Percentiles rank a stretch among this genome's conserved stretches.
These are phyloP conservation scores for Anisognathus igniventris DNA, from an alignment of 2,797 vertebrate species.

Conservation along the genomic window DNA sequence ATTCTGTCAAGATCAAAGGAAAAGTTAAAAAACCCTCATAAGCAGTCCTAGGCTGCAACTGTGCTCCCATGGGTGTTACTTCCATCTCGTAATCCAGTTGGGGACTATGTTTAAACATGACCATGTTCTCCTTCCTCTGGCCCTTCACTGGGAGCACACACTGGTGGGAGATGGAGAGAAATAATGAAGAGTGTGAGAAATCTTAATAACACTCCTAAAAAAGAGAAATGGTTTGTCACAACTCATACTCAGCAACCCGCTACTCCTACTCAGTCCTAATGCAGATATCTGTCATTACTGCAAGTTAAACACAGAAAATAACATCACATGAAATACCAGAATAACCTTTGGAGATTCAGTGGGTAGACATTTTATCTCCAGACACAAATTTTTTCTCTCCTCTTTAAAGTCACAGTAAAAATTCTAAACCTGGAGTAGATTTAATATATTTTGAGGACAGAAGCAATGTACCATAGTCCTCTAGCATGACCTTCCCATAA, in stretches of 20 bases:
- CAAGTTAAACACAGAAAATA: neutral
- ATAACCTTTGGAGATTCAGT: neutral
- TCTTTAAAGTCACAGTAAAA: neutral
- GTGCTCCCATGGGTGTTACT: neutral
- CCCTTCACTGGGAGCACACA: neutral
- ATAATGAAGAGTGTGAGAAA: neutral
- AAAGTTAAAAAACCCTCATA: neutral
- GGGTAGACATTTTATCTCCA: neutral
- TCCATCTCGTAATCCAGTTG: neutral
- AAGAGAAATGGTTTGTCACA: neutral
- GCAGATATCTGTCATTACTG: neutral
- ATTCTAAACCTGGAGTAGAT: neutral
- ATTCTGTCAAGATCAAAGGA: neutral
- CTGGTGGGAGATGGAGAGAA: neutral
- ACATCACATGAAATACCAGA: neutral
- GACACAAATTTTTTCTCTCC: neutral
- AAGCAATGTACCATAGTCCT: neutral
- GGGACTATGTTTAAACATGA: neutral
- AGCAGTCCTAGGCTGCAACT: neutral
- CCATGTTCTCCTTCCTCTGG: neutral
- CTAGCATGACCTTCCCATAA: neutral
- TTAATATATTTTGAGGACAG: neutral
- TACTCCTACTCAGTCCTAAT: neutral
- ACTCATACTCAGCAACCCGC: neutral
- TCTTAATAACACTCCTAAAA: neutral